Base-by-base conservation (phyloP, 2,113 vertebrate genomes). In the Ophthalmolycus amberensis region DNA sequence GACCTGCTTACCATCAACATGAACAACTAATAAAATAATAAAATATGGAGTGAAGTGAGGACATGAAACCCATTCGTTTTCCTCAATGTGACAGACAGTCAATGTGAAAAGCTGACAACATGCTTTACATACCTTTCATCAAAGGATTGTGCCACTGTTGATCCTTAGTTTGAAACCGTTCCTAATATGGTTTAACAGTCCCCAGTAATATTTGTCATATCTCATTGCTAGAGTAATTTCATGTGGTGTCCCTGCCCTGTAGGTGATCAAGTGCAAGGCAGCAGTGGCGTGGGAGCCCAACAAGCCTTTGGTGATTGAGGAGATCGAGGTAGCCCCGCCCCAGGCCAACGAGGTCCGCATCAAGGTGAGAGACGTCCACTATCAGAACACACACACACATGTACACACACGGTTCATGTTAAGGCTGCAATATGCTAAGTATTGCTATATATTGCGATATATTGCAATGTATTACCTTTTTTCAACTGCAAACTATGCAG, bases 191-290 rank as follows among this genome's bases (percentile, higher is more conserved):
- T 69, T 50, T 20, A 48, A n/a, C 42, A 75, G 20, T 66, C 12
- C 15, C 1, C 14, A 52, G 14, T 7, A 3, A 7, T 58, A 25
- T 37, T 18, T 16, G 11, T 32, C 5, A n/a, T 46, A 46, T 9
- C 12, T 46, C 60, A 46, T 18, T 50, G 11, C 34, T 32, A n/a
- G 20, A 3, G 9, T 56, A n/a, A 42, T 44, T n/a, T 18, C 12
- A 44, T 16, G 18, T 25, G 32, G 0, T 56, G 16, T 48, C 9
- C n/a, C 11, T 83, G 10, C n/a, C 37, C 22, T 81, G 5, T 40
- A 99, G 96, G 95, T 97, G 70, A 98, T 97, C 85, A 97, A 94
- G 84, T 97, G 96, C 85, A 96, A 93, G 88, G 97, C 97, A 64
- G 96, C 96, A 71, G 93, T 99, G 48, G 83, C 96, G 38, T 97